Percentiles rank a stretch among this genome's conserved stretches.
Conservation (phyloP, 2,888 invertebrate species). For the Cotesia congregata region DNA sequence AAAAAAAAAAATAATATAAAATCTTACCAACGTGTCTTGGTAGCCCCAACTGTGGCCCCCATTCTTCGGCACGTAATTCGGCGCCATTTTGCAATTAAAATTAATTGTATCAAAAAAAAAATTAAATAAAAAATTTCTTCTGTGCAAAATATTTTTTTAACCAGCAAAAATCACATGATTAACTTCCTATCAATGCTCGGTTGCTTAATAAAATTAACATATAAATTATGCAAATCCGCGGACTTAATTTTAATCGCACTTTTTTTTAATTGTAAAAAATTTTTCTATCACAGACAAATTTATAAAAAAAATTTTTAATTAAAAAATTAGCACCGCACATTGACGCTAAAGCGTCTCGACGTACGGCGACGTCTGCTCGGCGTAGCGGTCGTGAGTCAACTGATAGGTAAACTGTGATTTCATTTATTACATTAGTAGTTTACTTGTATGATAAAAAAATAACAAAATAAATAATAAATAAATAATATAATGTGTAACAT, state of each 20-base stretch:
- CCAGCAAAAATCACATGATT: not conserved
- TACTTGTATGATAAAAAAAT: slow-evolving; percentile 52
- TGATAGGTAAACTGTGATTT: slow-evolving; percentile 66
- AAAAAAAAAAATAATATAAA: not conserved
- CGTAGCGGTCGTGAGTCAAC: slow-evolving; percentile 66
- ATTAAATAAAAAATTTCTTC: not conserved
- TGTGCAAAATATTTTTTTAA: too few species aligned
- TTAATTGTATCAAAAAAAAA: not conserved
- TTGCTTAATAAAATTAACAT: slow-evolving; percentile 8
- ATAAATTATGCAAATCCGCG: not conserved
- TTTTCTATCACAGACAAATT: slow-evolving; percentile 19
- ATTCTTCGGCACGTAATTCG: slow-evolving; percentile 66
- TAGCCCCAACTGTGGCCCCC: slow-evolving; percentile 77
- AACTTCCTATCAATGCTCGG: not conserved
- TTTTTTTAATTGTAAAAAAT: too few species aligned
- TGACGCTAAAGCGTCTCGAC: slow-evolving; percentile 42
- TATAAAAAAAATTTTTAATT: slow-evolving; percentile 19
- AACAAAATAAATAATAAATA: not conserved
- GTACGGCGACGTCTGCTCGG: slow-evolving; percentile 63
- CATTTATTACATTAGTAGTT: slow-evolving; percentile 47
- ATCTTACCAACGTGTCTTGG: slow-evolving; percentile 79
- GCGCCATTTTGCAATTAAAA: slow-evolving; percentile 53
- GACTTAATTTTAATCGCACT: not conserved
- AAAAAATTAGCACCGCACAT: slow-evolving; percentile 25
- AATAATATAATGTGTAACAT: not conserved